These are phyloP conservation scores for Neogale vison DNA, from an alignment of 2,113 vertebrate species.

Conservation along the genomic window DNA sequence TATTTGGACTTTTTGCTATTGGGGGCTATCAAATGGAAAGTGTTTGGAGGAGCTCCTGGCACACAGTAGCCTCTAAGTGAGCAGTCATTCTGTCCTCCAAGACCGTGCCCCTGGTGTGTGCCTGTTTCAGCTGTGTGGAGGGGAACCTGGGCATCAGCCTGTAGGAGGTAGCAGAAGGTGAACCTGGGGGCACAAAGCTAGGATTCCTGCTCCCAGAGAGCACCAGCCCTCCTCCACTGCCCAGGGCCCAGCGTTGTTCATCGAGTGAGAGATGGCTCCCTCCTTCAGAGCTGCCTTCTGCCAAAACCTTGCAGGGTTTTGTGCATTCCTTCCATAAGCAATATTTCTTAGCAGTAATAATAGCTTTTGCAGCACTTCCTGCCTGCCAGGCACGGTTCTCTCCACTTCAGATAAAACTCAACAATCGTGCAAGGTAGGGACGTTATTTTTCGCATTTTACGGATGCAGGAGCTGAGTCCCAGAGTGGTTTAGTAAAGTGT, in stretches of 20 bases:
- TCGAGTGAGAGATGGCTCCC: not conserved
- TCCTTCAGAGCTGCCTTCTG: not conserved
- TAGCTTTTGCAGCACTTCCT: not conserved
- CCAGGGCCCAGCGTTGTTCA: not conserved
- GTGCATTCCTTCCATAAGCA: not conserved
- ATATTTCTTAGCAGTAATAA: not conserved
- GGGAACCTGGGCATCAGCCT: not conserved
- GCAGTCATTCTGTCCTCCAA: not conserved
- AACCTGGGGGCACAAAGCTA: not conserved
- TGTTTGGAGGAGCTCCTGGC: not conserved
- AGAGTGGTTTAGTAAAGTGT: not conserved
- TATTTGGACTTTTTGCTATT: not conserved
- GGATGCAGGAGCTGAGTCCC: not conserved
- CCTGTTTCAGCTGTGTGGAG: not conserved
- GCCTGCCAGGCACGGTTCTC: not conserved
- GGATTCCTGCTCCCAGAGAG: not conserved
- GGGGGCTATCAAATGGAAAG: not conserved
- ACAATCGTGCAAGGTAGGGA: not conserved
- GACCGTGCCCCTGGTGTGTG: not conserved
- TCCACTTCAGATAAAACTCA: not conserved
- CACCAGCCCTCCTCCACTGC: not conserved
- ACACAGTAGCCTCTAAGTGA: not conserved
- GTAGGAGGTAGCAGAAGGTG: not conserved
- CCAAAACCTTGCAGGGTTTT: not conserved
- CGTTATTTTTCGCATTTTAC: not conserved